A percentile compares a stretch with the other conserved stretches of the same genome.
Evolutionary conservation across 2,888 invertebrate species (phyloP).

Genomic region (Xestoiulus laeticollis): DNA sequence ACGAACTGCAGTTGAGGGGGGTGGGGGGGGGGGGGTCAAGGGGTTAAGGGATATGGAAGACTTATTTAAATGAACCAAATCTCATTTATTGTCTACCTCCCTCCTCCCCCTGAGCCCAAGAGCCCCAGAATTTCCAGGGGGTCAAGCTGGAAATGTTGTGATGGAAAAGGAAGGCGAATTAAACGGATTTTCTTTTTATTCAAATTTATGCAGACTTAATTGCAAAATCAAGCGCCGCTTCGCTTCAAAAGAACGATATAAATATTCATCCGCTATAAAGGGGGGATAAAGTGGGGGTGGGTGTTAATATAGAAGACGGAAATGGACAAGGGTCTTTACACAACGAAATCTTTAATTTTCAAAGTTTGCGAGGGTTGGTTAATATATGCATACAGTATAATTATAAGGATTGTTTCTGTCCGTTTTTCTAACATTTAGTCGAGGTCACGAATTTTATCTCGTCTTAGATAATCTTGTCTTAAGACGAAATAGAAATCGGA

Average conservation of each 20-base stretch:
- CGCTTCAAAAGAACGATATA: background rate
- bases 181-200: slow-evolving; percentile 28
- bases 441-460: too few species aligned
- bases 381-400: too few species aligned
- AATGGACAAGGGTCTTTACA: background rate
- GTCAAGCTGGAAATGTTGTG: slow-evolving; percentile 21
- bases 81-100: background rate
- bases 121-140: background rate
- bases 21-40: background rate
- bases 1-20: background rate
- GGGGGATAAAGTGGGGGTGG: background rate
- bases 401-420: too few species aligned
- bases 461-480: too few species aligned
- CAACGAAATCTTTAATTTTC: too few species aligned
- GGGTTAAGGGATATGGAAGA: background rate
- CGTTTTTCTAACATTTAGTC: too few species aligned
- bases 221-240: slow-evolving; percentile 30
- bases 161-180: slow-evolving; percentile 10
- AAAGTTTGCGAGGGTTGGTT: too few species aligned
- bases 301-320: background rate
- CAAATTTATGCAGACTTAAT: slow-evolving; percentile 34
- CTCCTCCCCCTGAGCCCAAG: too few species aligned
- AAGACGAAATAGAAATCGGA: too few species aligned
- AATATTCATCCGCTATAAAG: background rate
- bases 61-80: background rate